Percentiles rank a stretch among this genome's conserved stretches.
Evolutionary conservation across 2,888 invertebrate species (phyloP).

Genomic region (Eupsilia transversa): DNA sequence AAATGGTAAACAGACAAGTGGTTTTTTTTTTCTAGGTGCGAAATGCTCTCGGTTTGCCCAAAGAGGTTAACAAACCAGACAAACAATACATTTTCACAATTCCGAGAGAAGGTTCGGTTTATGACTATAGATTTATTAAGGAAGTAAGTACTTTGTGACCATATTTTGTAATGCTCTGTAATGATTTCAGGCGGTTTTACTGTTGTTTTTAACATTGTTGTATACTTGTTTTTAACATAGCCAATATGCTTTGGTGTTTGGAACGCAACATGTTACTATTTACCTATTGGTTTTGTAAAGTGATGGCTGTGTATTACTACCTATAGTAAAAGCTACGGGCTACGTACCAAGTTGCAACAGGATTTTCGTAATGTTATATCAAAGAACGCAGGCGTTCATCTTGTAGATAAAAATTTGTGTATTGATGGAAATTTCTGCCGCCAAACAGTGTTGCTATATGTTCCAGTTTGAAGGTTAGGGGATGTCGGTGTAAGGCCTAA

Average conservation of each 20-base stretch:
- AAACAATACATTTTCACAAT: slow-evolving; percentile 96
- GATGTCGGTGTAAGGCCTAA: too few relatives aligned
- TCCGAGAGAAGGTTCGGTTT: slow-evolving; percentile 95
- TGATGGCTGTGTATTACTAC: too few relatives aligned
- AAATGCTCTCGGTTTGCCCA: slow-evolving; percentile 89
- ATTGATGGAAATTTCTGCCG: too few relatives aligned
- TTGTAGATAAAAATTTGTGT: too few relatives aligned
- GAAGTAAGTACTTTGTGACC: slow-evolving; percentile 90
- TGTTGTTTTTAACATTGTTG: neutral
- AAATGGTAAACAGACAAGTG: neutral
- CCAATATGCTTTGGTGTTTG: neutral
- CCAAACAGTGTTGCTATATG: too few relatives aligned
- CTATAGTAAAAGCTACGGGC: too few relatives aligned
- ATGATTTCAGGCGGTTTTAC: neutral
- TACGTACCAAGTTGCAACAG: too few relatives aligned
- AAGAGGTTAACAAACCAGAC: slow-evolving; percentile 90
- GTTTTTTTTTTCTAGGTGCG: slow-evolving; percentile 79
- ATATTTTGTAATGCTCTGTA: neutral
- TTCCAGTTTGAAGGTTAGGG: too few relatives aligned
- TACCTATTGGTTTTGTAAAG: too few relatives aligned
- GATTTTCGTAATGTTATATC: too few relatives aligned
- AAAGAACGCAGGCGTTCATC: too few relatives aligned
- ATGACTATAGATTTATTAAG: slow-evolving; percentile 97
- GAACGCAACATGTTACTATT: neutral
- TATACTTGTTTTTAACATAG: neutral